A percentile compares a stretch with the other conserved stretches of the same genome.
Conservation (phyloP, 2,113 vertebrate species). For the Gambusia holbrooki region DNA sequence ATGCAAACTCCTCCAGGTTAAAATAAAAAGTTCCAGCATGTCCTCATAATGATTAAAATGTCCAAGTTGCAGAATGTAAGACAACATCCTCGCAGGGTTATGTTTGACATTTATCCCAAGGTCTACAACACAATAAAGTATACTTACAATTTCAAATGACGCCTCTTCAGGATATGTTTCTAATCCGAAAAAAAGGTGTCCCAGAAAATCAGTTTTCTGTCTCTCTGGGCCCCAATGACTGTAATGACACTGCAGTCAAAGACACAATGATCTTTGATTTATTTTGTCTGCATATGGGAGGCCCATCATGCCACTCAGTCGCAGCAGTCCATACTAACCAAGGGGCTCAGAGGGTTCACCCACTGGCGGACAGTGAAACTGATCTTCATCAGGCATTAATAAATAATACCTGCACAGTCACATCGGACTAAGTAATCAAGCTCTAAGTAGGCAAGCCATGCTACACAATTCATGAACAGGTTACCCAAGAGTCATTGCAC, state of each 20-base stretch:
- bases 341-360: slow-evolving; percentile 53
- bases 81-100: background rate
- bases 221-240: slow-evolving; percentile 11
- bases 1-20: slow-evolving; percentile 9
- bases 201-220: slow-evolving; percentile 62
- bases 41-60: background rate
- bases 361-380: slow-evolving; percentile 76
- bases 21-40: background rate
- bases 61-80: background rate
- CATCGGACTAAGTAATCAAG: slow-evolving; percentile 74
- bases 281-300: slow-evolving; percentile 47
- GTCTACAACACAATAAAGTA: slow-evolving; percentile 10
- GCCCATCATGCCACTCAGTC: slow-evolving; percentile 43
- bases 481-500: slow-evolving; percentile 66
- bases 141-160: slow-evolving; percentile 70
- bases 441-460: slow-evolving; percentile 66
- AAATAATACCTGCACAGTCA: slow-evolving; percentile 75
- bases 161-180: slow-evolving; percentile 41
- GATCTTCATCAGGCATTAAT: slow-evolving; percentile 76
- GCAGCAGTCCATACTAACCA: slow-evolving; percentile 33
- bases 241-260: slow-evolving; percentile 20
- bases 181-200: slow-evolving; percentile 13
- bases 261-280: slow-evolving; percentile 73
- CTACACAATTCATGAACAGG: slow-evolving; percentile 79
- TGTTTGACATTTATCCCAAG: slow-evolving; percentile 27